Evolutionary conservation across 2,797 vertebrate genomes (phyloP), one percentile per base, ranked within the genome.

Genomic region (Poecile montanus): DNA sequence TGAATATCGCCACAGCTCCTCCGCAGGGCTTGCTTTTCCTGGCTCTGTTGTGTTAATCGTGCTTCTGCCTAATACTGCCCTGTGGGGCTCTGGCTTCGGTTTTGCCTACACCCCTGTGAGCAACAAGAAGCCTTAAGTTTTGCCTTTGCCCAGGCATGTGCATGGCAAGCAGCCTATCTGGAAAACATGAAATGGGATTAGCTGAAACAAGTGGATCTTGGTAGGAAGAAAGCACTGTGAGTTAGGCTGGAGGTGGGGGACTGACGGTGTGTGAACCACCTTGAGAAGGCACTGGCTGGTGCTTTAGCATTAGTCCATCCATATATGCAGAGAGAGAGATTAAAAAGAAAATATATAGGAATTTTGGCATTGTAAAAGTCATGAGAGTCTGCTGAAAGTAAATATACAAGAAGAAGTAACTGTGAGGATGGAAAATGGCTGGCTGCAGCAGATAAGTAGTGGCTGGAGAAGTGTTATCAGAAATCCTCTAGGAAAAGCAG

Each of bases 391-490:
- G 48, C 61, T 85, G 73, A 58, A 95, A 83, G 74, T 82, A 72
- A 77, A 82, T 58, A 66, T 11, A 60, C 7, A 16, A 50, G 48
- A 60, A 79, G n/a, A 87, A 84, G 90, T 85, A 79, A 70, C 87
- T 90, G 65, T 57, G 93, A 88, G 86, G 56, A 66, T 74, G 56
- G 61, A 67, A 91, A 68, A 91, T 90, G 94, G 82, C 94, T 96
- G 96, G 20, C 73, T 97, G 88, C 29, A 83, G 81, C 48, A 96
- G 96, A 97, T 97, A 97, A 97, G 85, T 95, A 85, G 83, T 61
- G 77, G 74, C 80, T 96, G 67, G 85, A 91, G 94, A 96, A 94
- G 83, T 84, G 87, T 88, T 51, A 63, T 66, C 91, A 91, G 88
- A 91, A 96, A 94, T 92, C 74, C 96, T 91, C 25, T 60, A 91